Conservation (phyloP, 2,113 vertebrate species). For the Antigone vipio region DNA sequence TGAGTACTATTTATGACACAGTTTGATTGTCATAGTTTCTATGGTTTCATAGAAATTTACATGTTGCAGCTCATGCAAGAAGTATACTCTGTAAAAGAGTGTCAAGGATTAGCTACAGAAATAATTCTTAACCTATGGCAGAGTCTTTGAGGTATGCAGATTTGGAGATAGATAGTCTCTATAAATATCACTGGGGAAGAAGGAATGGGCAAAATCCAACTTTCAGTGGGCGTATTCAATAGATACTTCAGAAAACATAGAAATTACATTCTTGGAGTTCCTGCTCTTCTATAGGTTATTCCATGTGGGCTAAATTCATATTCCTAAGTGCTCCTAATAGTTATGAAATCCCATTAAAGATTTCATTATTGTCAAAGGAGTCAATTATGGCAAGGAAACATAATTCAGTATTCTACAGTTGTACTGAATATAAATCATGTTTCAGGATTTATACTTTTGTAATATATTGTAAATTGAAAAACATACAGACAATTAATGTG, state of each 20-base stretch:
- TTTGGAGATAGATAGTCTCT: not conserved
- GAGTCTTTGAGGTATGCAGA: not conserved
- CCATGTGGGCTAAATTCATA: not conserved
- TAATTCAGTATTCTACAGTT: not conserved
- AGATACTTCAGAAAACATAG: not conserved
- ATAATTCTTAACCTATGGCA: not conserved
- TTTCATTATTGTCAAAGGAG: not conserved
- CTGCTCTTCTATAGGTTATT: not conserved
- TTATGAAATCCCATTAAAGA: not conserved
- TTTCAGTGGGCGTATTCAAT: not conserved
- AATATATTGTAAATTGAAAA: not conserved
- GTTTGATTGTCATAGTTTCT: conserved; percentile 37
- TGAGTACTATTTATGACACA: not conserved
- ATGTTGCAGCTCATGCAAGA: not conserved
- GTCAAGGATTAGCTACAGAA: not conserved
- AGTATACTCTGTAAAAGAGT: not conserved
- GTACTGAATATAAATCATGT: not conserved
- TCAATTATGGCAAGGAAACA: not conserved
- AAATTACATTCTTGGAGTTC: not conserved
- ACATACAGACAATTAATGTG: not conserved
- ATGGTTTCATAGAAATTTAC: conserved; percentile 25
- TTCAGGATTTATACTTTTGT: not conserved
- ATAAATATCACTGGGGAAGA: not conserved
- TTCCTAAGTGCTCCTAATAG: not conserved
- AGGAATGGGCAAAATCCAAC: not conserved